Base-by-base conservation (phyloP, 2,797 vertebrate species). In the Poecilia velifera region DNA sequence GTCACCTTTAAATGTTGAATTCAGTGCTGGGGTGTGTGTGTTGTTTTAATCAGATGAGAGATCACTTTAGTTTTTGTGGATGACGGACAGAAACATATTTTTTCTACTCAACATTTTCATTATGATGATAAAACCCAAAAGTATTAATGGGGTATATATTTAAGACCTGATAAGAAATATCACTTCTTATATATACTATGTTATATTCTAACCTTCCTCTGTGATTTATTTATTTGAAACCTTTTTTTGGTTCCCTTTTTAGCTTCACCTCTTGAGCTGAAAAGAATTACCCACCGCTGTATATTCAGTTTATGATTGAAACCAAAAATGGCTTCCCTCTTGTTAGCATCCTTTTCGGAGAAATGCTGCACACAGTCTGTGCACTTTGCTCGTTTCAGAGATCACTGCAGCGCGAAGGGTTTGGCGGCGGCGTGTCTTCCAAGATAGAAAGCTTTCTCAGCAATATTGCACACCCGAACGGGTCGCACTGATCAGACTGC, bases 391-490 rank as follows among this genome's bases (percentile, higher is more conserved):
- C 12, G 55, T 85, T 87, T 92, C 82, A 84, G 84, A 89, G 78
- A 86, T 91, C 72, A 68, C 74, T 76, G 41, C 53, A 59, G 76
- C 28, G 20, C 71, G 76, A 76, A 25, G 66, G 41, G 76, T 84
- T 84, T 80, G 81, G 90, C 66, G 78, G 86, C 47, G 80, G 66
- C 83, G 86, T 55, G 93, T 95, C 93, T 95, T 94, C 92, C 93
- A 90, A 87, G 81, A 89, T 85, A 82, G 79, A 71, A 71, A 45
- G 68, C 68, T 76, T 83, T 87, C 91, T 90, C 82, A 94, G 88
- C 90, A 93, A 94, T 94, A 94, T 89, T 91, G 91, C 92, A 93
- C 90, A 78, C 87, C 84, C 81, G 72, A 66, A 87, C 57, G 86
- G 89, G 88, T 90, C 88, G 86, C 81, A 84, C 87, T 86, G 78